Percentiles rank a stretch among this genome's conserved stretches.
phyloP scores from a whole-genome alignment of 2,113 vertebrate genomes.

The Mormyrus lacerda region DNA sequence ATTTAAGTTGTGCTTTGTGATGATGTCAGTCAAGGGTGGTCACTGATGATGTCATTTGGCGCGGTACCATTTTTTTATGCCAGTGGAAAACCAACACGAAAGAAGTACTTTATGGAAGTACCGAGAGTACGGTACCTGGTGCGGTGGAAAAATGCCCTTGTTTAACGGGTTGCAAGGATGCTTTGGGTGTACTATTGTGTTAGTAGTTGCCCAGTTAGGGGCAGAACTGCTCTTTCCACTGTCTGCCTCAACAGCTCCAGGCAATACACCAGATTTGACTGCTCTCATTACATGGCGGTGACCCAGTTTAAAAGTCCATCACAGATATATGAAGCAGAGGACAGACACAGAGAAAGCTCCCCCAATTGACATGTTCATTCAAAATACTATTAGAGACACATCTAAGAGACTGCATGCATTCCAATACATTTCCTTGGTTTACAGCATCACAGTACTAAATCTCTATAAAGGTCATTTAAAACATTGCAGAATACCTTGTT shows the following conservation, averaged over 20 bases:
- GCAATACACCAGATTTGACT: neutral
- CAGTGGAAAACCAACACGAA: too few species aligned
- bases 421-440: neutral
- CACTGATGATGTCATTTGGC: too few species aligned
- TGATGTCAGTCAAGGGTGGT: too few species aligned
- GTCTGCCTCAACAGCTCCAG: neutral
- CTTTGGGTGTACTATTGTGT: neutral
- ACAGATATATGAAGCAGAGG: neutral
- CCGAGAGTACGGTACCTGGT: too few species aligned
- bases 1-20: too few species aligned
- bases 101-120: too few species aligned
- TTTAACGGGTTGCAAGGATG: neutral
- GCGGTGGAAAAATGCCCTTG: too few species aligned
- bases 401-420: neutral
- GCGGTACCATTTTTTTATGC: too few species aligned
- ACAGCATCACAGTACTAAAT: neutral
- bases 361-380: neutral
- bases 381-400: neutral
- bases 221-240: neutral
- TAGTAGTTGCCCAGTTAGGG: neutral
- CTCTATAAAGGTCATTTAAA: neutral
- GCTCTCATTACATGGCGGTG: neutral
- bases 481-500: neutral
- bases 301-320: constrained; percentile 5
- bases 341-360: neutral